Evolutionary conservation across 1,140 invertebrate genomes (phyloP), one percentile per base, ranked within the genome.

Genomic region (Aphidius ervi): DNA sequence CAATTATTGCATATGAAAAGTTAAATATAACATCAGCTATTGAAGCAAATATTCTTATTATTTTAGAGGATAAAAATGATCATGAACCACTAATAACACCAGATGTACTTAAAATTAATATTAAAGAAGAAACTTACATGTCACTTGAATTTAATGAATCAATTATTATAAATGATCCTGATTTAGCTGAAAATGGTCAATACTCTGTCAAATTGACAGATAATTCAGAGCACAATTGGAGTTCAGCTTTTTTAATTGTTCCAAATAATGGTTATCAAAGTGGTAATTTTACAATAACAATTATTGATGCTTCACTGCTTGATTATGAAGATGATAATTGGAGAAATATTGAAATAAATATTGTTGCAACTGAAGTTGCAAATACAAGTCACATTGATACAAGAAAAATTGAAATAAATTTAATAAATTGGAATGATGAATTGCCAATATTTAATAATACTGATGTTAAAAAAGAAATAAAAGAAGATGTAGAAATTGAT

Each of bases 371-470:
- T 5, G 82, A 83, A 61, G 62, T 70, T 23, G 65, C 73, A 45
- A 68, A 78, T 42, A 48, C 68, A 4, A 61, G 65, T 9, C 74
- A 77, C 39, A 63, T 69, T 2, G 77, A 80, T 10, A 68, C 54
- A 40, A 74, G 79, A 4, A 72, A 62, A 2, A 69, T 85, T 6
- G 67, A 67, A 53, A 81, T 86, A 10, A 69, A 79, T 41, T 71
- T 86, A 48, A 73, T 73, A 41, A 83, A 86, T 68, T 82, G 81
- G 78, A 86, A 86, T 67, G 84, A 86, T 63, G 83, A 86, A 65
- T 52, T 71, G 53, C 84, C 84, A 5, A 80, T 79, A 52, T 86
- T 85, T 66, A 66, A 72, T 5, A 31, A 72, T 31, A 52, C 59
- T 41, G 43, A 61, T 8, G 70, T 77, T 48, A 63, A 45, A 2